phyloP scores from a whole-genome alignment of 2,888 invertebrate species.

The Tortrix viridana region DNA sequence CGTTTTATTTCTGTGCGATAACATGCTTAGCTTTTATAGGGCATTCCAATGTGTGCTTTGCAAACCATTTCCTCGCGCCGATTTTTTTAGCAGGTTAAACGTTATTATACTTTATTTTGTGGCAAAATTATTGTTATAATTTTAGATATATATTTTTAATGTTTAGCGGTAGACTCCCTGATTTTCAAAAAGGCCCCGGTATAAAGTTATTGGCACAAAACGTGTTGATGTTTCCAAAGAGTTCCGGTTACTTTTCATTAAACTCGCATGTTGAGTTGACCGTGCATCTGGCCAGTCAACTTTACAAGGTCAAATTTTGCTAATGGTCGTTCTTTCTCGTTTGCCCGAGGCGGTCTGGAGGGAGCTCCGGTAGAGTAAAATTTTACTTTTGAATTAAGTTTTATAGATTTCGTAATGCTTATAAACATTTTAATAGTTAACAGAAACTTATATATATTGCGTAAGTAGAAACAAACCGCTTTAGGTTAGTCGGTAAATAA shows the following conservation, averaged over 20 bases:
- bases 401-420: no score
- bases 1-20: neutral
- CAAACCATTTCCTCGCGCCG: constrained; percentile 49
- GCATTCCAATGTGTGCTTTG: constrained; percentile 47
- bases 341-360: constrained; percentile 1
- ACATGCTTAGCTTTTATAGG: constrained; percentile 46
- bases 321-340: constrained; percentile 21
- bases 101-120: neutral
- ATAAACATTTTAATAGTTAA: neutral
- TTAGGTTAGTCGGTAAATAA: neutral
- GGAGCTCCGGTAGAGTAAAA: neutral
- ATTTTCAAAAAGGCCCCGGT: no score
- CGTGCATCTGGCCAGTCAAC: constrained; percentile 54
- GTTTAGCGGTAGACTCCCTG: no score
- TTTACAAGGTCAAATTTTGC: constrained; percentile 56
- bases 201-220: no score
- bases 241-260: constrained; percentile 39
- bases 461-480: neutral
- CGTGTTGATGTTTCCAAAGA: neutral
- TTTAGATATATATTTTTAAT: no score
- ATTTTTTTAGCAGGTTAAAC: constrained; percentile 42
- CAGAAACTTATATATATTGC: neutral
- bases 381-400: no score
- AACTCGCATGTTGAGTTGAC: constrained; percentile 18
- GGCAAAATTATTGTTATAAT: neutral